Base-by-base conservation (phyloP, 2,888 invertebrate genomes). In the Chalcosyrphus nemorum region DNA sequence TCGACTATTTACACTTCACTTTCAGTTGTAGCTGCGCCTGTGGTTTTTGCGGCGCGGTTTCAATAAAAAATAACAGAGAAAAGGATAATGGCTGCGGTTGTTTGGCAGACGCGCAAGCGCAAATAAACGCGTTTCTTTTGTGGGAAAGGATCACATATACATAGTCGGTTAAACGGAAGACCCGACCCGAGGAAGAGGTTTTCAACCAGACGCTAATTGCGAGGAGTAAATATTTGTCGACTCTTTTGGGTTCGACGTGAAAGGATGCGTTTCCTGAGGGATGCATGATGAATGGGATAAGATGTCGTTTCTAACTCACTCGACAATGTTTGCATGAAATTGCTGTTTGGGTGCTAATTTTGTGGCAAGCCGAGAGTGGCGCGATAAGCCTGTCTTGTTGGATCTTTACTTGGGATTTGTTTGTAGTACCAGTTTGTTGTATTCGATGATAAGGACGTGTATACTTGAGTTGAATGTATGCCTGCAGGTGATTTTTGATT, bases 171-270 rank as follows among this genome's bases (percentile, higher is more conserved):
- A n/a, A n/a, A n/a, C n/a, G n/a, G 24, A 24, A 24, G 38, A 71
- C 59, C 50, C 43, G 54, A 13, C n/a, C n/a, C 38, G 17, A 7
- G 27, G 57, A 82, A 82, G 63, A 81, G 81, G 63, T 81, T 65
- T 38, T 13, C 9, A 50, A 59, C 38, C 54, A 63, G 41, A 70
- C 59, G 78, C 84, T 86, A 86, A 86, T 86, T 86, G 70, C 66
- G 61, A 71, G 71, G 66, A 24, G 57, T 56, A 86, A 86, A 86
- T 86, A 86, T 86, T 86, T 86, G 82, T 35, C 54, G 35, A 71
- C 32, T 52, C 41, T 63, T 56, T 54, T 17, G 24, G 5, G 0
- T 19, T 15, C 35, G 35, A 54, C 45, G 38, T 68, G 43, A 65
- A 77, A 66, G 65, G 76, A 70, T 76, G 45, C 47, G 63, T 17